Base-by-base conservation (phyloP, 2,888 invertebrate species). In the Macaria liturata region DNA sequence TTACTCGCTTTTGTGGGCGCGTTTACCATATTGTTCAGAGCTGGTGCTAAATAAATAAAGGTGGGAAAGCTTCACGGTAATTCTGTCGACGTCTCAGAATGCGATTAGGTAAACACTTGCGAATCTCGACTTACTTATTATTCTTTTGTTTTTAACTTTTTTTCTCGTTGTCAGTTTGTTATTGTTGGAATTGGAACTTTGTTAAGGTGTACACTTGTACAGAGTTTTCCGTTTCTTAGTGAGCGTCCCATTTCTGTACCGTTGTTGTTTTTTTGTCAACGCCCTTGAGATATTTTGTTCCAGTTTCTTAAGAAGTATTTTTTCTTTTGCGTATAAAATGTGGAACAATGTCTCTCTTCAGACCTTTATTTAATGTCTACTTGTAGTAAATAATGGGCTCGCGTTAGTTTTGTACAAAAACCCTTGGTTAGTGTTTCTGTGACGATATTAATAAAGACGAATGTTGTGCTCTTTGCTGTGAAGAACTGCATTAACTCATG, bases 1-100 rank as follows among this genome's bases (percentile, higher is more conserved):
- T 58, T 46, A 64, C 66, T 61, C 66, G 50, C 53, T 59, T 66
- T 65, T 67, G 65, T 63, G 63, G 63, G 64, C 61, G 52, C 67
- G 59, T 65, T 65, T 54, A 60, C 49, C 58, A 60, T 65, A 67
- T 67, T 67, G 65, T 56, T 59, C 65, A 47, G 53, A 54, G 60
- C 61, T 56, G 62, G 57, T 55, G 64, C 54, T 65, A 61, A 60
- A 65, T 63, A 62, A 65, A 67, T 63, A 67, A 61, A 64, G 54
- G 57, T 54, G 47, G 44, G 51, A 49, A 46, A 32, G 47, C 55
- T 56, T 45, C 31, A 49, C 52, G 52, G 54, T 61, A 52, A 65
- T 61, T 60, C 55, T 49, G 50, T 53, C 54, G 50, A 53, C 57
- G 46, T 54, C 54, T 54, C 46, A 9, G 40, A 46, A 46, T 30